Conservation (phyloP, 2,797 vertebrate species). For the Falco concolor region DNA sequence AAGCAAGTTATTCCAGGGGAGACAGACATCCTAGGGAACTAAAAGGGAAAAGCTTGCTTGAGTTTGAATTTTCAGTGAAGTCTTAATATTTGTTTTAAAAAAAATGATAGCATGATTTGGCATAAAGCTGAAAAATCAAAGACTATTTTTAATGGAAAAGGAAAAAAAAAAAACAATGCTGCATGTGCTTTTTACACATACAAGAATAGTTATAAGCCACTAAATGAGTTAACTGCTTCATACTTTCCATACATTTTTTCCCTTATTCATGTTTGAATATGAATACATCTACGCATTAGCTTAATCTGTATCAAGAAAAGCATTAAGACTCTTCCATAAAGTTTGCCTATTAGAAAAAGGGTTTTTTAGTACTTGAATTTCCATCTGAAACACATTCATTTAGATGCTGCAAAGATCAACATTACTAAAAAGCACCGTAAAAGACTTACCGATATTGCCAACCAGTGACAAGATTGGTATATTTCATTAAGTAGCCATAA, state of each 20-base stretch:
- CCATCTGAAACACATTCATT: neutral
- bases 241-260: neutral
- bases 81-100: neutral
- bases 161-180: neutral
- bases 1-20: neutral
- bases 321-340: neutral
- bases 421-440: neutral
- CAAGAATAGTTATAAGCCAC: neutral
- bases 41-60: neutral
- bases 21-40: neutral
- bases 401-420: neutral
- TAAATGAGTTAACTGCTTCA: neutral
- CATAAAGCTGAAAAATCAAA: neutral
- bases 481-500: conserved; percentile 95
- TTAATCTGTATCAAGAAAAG: neutral
- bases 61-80: neutral
- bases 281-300: neutral
- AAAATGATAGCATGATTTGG: neutral
- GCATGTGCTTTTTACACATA: neutral
- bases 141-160: neutral
- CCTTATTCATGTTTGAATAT: neutral
- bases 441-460: conserved; percentile 94
- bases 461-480: conserved; percentile 98
- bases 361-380: too few species aligned
- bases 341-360: neutral